Base-by-base conservation (phyloP, 2,888 invertebrate genomes). In the Nomada fabriciana region DNA sequence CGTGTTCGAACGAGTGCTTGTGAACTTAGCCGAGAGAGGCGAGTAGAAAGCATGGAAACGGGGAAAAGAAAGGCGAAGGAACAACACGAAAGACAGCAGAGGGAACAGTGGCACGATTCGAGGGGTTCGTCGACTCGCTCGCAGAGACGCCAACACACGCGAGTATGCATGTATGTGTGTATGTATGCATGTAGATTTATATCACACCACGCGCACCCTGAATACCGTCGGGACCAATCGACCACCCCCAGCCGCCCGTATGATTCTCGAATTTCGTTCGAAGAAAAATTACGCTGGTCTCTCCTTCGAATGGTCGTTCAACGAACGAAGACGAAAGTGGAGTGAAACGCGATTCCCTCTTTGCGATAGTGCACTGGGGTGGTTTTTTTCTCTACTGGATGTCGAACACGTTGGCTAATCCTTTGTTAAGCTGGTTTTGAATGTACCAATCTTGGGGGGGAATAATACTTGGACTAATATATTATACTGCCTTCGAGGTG, bases 211-310 rank as follows among this genome's bases (percentile, higher is more conserved):
- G 82, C 90, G 88, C 91, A 90, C 90, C 91, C 90, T 92, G 86
- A 92, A 86, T 91, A 91, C 91, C 91, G 89, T 91, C 92, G 93
- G 93, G 93, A 93, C 93, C 93, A 93, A 93, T 92, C 91, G 91
- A 89, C 89, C 85, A 90, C 87, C 90, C 89, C 88, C 89, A 81
- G 77, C 80, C 53, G 10, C 63, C 77, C 52, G 55, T 53, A 15
- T 23, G 20, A 78, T 76, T 86, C 18, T 80, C 77, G 57, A 78
- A 69, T 75, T 55, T 47, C 42, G 53, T 64, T 77, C 50, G 67
- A 64, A 50, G 64, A 53, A 47, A 47, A 77, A 75, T 68, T 63
- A 53, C 57, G 2, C 20, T 50, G 7, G 36, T 36, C 59, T 53
- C 59, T 52, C 20, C 25, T 53, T 23, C 25, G 15, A 3, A 2